Conservation (phyloP, 30 jellyfish, hydroid and myxozoan species). For the Catostylus mosaicus region DNA sequence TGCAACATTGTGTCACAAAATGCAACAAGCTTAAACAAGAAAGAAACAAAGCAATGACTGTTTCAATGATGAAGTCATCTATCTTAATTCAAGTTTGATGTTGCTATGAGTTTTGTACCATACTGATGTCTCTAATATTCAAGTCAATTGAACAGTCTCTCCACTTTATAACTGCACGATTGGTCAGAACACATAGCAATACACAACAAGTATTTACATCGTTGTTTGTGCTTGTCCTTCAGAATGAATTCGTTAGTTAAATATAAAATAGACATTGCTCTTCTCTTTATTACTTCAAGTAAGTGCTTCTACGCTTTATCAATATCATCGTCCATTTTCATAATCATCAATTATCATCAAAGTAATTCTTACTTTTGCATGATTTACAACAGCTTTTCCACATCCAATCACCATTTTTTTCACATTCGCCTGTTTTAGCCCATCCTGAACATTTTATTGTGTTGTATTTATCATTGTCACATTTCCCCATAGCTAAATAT, state of each 20-base stretch:
- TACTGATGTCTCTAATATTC: too few species aligned
- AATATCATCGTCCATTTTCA: not conserved
- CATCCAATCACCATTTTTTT: constrained; percentile 52
- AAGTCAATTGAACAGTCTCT: too few species aligned
- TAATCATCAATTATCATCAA: not conserved
- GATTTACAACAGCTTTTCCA: constrained; percentile 68
- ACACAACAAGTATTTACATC: too few species aligned
- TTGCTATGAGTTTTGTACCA: too few species aligned
- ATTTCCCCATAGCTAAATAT: constrained; percentile 1
- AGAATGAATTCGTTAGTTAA: too few species aligned
- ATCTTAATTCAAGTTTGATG: too few species aligned
- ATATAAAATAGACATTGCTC: not conserved
- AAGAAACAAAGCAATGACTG: too few species aligned
- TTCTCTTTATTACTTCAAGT: not conserved
- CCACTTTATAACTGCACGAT: too few species aligned
- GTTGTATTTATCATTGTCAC: constrained; percentile 33
- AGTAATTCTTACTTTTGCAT: constrained; percentile 3
- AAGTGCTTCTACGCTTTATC: not conserved
- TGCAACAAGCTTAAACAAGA: too few species aligned
- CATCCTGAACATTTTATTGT: constrained; percentile 20
- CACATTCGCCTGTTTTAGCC: constrained; percentile 52
- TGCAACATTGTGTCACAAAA: too few species aligned
- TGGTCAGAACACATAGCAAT: not conserved
- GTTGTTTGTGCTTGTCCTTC: too few species aligned
- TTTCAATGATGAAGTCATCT: too few species aligned